A percentile compares a stretch with the other conserved stretches of the same genome.
Conservation (phyloP, 1,140 invertebrate species). For the Brachionus manjavacas region DNA sequence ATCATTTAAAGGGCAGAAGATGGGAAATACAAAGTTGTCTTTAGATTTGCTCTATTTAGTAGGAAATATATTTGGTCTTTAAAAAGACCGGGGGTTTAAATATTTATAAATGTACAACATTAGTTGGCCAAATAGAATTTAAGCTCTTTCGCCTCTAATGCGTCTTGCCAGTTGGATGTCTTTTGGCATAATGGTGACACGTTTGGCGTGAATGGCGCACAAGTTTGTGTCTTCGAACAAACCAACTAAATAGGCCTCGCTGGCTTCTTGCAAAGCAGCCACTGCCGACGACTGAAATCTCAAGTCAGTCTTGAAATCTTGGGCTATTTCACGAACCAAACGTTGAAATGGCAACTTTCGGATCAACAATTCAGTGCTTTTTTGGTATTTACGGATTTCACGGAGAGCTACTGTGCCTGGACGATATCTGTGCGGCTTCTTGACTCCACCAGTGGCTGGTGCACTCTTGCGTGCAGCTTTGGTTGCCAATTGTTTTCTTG, state of each 20-base stretch:
- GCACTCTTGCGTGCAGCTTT: neutral
- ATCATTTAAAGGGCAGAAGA: too few species aligned
- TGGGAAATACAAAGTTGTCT: too few species aligned
- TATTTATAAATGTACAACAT: neutral
- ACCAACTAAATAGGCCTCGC: conserved; percentile 82
- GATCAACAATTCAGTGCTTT: too few species aligned
- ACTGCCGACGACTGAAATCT: conserved; percentile 62
- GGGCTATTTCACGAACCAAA: too few species aligned
- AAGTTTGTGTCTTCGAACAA: conserved; percentile 85
- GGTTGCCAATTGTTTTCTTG: neutral
- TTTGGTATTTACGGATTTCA: too few species aligned
- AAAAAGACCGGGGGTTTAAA: neutral
- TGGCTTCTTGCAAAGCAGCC: conserved; percentile 61
- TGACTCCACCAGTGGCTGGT: neutral
- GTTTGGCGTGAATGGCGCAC: conserved; percentile 86
- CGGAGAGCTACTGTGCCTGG: conserved; percentile 84
- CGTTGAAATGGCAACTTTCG: too few species aligned
- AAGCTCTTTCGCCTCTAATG: conserved; percentile 53
- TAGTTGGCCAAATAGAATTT: conserved; percentile 21
- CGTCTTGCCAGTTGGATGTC: conserved; percentile 76
- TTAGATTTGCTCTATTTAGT: neutral
- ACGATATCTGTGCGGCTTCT: neutral
- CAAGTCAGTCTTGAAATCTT: conserved; percentile 63
- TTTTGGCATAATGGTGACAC: conserved; percentile 91
- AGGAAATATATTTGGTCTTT: neutral